Evolutionary conservation across 2,113 vertebrate genomes (phyloP).

Genomic region (Erythrocebus patas): DNA sequence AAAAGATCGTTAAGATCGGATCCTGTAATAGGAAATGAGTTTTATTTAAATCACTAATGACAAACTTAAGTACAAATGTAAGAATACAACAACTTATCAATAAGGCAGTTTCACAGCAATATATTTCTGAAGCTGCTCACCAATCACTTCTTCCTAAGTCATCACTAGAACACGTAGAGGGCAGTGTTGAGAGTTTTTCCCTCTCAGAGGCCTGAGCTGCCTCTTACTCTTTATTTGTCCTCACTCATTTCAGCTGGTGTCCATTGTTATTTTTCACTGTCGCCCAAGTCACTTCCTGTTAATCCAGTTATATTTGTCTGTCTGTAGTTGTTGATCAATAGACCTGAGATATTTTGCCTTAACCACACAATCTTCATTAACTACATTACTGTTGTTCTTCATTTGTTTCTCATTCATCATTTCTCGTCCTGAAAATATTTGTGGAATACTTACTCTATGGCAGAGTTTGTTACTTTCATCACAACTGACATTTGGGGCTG

Average conservation of each 20-base stretch:
- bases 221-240: not conserved
- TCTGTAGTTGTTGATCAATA: not conserved
- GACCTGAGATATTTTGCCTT: not conserved
- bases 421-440: not conserved
- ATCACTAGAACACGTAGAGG: not conserved
- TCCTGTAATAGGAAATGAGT: not conserved
- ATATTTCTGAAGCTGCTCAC: not conserved
- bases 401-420: not conserved
- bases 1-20: not conserved
- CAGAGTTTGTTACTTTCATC: not conserved
- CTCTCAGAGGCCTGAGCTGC: not conserved
- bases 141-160: not conserved
- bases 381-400: not conserved
- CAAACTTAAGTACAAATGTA: not conserved
- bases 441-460: not conserved
- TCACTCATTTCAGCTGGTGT: not conserved
- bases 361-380: not conserved
- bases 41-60: not conserved
- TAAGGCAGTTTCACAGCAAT: not conserved
- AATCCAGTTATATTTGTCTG: not conserved
- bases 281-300: not conserved
- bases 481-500: not conserved
- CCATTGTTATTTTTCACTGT: constrained; percentile 7
- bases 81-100: not conserved
- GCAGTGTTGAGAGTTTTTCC: accelerated